A percentile compares a stretch with the other conserved stretches of the same genome.
Conservation (phyloP, 2,797 vertebrate genomes). For the Leptoclinus maculatus region DNA sequence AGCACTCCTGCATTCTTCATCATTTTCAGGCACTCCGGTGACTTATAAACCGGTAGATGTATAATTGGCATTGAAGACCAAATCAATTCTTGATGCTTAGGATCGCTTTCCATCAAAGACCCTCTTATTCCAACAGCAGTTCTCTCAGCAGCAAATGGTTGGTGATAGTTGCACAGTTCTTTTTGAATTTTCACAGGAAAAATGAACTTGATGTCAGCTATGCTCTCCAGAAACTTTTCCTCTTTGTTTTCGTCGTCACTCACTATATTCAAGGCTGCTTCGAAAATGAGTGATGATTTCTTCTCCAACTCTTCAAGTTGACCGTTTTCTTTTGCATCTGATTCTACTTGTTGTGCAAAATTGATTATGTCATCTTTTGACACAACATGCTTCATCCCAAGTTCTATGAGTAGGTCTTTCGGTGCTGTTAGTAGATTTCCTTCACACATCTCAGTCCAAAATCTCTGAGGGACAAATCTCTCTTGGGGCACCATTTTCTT, state of each 20-base stretch:
- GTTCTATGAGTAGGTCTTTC: conserved; percentile 35
- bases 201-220: conserved; percentile 80
- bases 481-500: conserved; percentile 72
- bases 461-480: conserved; percentile 75
- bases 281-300: conserved; percentile 72
- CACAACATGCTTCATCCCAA: conserved; percentile 81
- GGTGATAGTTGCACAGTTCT: conserved; percentile 70
- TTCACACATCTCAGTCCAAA: conserved; percentile 62
- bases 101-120: conserved; percentile 66
- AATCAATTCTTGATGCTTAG: conserved; percentile 65
- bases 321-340: conserved; percentile 55
- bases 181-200: conserved; percentile 66
- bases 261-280: background rate
- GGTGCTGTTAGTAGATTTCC: fast-evolving
- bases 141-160: conserved; percentile 56
- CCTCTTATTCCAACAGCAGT: conserved; percentile 74
- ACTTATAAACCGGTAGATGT: conserved; percentile 11
- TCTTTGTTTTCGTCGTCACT: fast-evolving
- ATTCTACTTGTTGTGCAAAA: conserved; percentile 78
- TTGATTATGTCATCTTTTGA: conserved; percentile 68
- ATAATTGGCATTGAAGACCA: conserved; percentile 84
- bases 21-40: fast-evolving
- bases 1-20: conserved; percentile 69
- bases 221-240: conserved; percentile 38
- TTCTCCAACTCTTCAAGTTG: conserved; percentile 10